Conservation (phyloP, 2,113 vertebrate species). For the Ammodytes marinus region DNA sequence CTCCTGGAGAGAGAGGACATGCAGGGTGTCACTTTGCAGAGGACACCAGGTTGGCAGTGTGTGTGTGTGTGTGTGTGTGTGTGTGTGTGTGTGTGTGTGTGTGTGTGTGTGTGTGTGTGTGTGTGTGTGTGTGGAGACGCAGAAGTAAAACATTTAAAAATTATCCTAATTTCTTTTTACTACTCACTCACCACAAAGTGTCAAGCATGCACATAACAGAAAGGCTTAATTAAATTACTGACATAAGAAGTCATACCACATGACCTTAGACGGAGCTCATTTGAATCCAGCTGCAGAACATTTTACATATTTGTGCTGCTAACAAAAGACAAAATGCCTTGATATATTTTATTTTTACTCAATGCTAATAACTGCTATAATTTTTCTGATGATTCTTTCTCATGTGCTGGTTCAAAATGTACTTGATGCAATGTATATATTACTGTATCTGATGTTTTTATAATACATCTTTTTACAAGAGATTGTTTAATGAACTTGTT, state of each 20-base stretch:
- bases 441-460: neutral
- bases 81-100: neutral
- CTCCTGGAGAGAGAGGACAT: constrained; percentile 62
- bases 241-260: neutral
- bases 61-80: constrained; percentile 26
- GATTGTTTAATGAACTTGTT: neutral
- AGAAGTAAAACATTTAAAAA: neutral
- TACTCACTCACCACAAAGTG: neutral
- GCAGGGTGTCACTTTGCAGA: constrained; percentile 82
- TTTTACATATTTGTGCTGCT: neutral
- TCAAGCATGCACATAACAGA: neutral
- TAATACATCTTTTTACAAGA: neutral
- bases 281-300: constrained; percentile 20
- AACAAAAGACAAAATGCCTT: neutral
- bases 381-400: neutral
- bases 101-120: neutral
- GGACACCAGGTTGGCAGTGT: constrained; percentile 82
- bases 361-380: neutral
- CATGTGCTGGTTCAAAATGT: neutral
- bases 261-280: neutral
- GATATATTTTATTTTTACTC: neutral
- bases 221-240: neutral
- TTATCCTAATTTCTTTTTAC: neutral
- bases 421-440: neutral
- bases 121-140: neutral